These are phyloP conservation scores for Cepaea nemoralis DNA, from an alignment of 1,140 invertebrate species.

Conservation along the genomic window DNA sequence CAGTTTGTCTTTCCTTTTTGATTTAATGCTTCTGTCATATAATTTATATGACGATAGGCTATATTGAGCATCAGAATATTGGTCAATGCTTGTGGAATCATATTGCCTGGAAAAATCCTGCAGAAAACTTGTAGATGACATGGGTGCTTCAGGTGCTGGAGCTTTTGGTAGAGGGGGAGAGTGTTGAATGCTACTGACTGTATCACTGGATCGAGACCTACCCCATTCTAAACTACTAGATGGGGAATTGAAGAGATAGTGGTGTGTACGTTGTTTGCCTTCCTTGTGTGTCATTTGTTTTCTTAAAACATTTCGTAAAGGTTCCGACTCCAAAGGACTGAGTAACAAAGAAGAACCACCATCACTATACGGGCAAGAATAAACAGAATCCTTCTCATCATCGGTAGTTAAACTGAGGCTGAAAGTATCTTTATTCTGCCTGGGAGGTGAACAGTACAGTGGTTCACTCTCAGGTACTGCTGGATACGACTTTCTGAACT, in stretches of 20 bases:
- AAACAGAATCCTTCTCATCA: constrained; percentile 61
- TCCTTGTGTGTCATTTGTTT: constrained; percentile 56
- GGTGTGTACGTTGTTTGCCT: constrained; percentile 46
- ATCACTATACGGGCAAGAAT: constrained; percentile 60
- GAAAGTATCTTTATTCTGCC: constrained; percentile 23
- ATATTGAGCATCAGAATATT: background rate
- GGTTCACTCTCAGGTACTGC: constrained; percentile 14
- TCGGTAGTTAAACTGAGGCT: constrained; percentile 53
- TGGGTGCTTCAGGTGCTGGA: constrained; percentile 53
- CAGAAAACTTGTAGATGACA: constrained; percentile 59
- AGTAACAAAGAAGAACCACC: constrained; percentile 63
- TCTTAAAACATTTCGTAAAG: constrained; percentile 54
- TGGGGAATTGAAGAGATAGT: constrained; percentile 43
- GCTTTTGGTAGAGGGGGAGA: constrained; percentile 64
- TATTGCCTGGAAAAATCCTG: constrained; percentile 57
- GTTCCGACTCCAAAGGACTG: constrained; percentile 63
- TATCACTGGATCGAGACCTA: constrained; percentile 62
- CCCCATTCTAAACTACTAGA: constrained; percentile 51
- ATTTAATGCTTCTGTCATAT: background rate
- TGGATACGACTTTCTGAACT: constrained; percentile 35
- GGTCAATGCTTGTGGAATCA: constrained; percentile 1
- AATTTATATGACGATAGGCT: background rate
- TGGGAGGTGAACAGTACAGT: background rate
- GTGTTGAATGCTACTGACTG: constrained; percentile 57
- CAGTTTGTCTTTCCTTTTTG: background rate